A percentile compares a stretch with the other conserved stretches of the same genome.
These are phyloP conservation scores for Gymnosoma rotundatum DNA, from an alignment of 2,888 invertebrate species.

Conservation along the genomic window DNA sequence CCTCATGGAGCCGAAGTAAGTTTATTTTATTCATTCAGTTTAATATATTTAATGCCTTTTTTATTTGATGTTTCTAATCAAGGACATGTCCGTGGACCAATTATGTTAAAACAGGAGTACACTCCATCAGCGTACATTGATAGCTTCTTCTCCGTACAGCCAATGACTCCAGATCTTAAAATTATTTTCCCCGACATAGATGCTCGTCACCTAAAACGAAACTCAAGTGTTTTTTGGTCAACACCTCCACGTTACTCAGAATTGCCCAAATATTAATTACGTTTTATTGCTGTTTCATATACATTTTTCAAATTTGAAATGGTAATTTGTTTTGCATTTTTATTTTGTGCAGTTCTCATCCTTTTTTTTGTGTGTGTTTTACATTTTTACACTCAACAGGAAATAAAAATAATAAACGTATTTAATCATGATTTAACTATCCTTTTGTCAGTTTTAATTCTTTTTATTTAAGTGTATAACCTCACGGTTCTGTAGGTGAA, in stretches of 20 bases:
- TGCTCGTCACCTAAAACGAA: constrained; percentile 86
- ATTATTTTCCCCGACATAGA: constrained; percentile 88
- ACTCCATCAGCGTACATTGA: constrained; percentile 83
- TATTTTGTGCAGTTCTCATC: too few species aligned
- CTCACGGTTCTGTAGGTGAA: too few species aligned
- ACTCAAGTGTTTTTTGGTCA: constrained; percentile 89
- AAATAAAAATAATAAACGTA: too few species aligned
- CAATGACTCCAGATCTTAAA: constrained; percentile 86
- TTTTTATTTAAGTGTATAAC: too few species aligned
- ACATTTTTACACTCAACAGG: too few species aligned
- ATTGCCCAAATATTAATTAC: constrained; percentile 81
- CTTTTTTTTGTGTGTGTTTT: too few species aligned
- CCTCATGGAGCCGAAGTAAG: constrained; percentile 83
- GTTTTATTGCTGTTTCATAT: too few species aligned
- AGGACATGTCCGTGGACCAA: constrained; percentile 82
- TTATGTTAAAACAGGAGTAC: constrained; percentile 83
- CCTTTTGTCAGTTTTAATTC: too few species aligned
- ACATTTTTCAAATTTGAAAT: too few species aligned
- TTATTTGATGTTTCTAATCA: background rate
- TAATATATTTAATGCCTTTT: background rate
- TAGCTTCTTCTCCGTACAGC: constrained; percentile 85
- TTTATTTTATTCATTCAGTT: constrained; percentile 1
- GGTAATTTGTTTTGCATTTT: too few species aligned
- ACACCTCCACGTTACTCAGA: constrained; percentile 87
- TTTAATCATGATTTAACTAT: too few species aligned